phyloP scores from a whole-genome alignment of 2,113 vertebrate species.

The Podiceps cristatus region DNA sequence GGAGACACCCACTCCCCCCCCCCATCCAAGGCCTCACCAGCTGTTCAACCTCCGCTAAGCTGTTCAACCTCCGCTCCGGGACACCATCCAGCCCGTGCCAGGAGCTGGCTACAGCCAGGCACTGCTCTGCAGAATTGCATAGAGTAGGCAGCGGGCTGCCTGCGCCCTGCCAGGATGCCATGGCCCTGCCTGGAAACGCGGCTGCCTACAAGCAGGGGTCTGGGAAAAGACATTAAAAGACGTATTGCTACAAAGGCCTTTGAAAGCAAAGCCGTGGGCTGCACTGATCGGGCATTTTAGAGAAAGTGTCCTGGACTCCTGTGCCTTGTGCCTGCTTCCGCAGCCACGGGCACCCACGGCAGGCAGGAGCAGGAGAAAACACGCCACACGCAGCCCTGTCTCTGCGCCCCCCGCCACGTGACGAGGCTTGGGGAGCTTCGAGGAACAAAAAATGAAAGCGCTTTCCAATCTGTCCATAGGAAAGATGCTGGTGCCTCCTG shows the following conservation, averaged over 20 bases:
- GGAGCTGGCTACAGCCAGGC: not conserved
- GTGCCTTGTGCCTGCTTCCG: not conserved
- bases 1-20: not conserved
- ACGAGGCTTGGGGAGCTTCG: not conserved
- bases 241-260: slow-evolving; percentile 35
- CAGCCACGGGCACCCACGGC: rapidly evolving
- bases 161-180: not conserved
- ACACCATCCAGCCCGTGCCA: not conserved
- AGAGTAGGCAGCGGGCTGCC: not conserved
- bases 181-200: not conserved
- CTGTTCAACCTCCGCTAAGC: not conserved
- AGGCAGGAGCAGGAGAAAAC: not conserved
- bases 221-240: not conserved
- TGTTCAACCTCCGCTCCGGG: not conserved
- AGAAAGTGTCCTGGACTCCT: not conserved
- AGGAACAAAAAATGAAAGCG: not conserved
- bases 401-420: rapidly evolving
- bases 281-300: rapidly evolving
- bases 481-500: not conserved
- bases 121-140: not conserved
- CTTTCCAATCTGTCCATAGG: slow-evolving; percentile 17
- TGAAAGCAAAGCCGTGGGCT: not conserved
- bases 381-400: not conserved
- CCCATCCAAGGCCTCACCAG: not conserved
- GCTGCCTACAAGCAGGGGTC: not conserved